These are phyloP conservation scores for Equus quagga DNA, from an alignment of 2,113 vertebrate genomes.

Conservation along the genomic window DNA sequence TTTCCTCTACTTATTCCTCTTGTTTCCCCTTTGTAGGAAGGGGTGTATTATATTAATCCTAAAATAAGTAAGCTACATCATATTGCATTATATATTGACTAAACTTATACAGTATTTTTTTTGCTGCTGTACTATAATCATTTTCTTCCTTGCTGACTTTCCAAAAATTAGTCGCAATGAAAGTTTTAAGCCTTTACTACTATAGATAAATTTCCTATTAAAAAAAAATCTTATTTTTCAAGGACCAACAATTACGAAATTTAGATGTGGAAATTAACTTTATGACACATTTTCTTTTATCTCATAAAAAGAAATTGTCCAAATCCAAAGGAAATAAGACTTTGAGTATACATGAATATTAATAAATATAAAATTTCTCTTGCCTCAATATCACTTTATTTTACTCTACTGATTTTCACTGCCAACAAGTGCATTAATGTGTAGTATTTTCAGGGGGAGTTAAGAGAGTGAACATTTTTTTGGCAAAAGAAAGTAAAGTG, in stretches of 20 bases:
- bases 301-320: slow-evolving; percentile 44
- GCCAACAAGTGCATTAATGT: background rate
- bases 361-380: slow-evolving; percentile 40
- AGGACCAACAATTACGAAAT: background rate
- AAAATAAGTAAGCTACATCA: background rate
- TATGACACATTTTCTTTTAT: slow-evolving; percentile 47
- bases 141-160: background rate
- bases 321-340: slow-evolving; percentile 22
- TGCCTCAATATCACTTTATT: background rate
- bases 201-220: slow-evolving; percentile 24
- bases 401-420: slow-evolving; percentile 43
- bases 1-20: background rate
- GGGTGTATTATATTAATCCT: background rate
- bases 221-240: slow-evolving; percentile 35
- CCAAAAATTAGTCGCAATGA: background rate
- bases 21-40: background rate
- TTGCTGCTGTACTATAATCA: background rate
- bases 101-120: background rate
- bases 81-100: background rate
- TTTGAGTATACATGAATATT: background rate
- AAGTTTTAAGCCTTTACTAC: background rate
- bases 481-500: background rate
- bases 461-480: background rate
- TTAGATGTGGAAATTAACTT: slow-evolving; percentile 57
- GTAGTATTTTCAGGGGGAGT: slow-evolving; percentile 23